These are phyloP conservation scores for Drosophila mulleri DNA, from an alignment of 2,888 invertebrate species.

Conservation along the genomic window DNA sequence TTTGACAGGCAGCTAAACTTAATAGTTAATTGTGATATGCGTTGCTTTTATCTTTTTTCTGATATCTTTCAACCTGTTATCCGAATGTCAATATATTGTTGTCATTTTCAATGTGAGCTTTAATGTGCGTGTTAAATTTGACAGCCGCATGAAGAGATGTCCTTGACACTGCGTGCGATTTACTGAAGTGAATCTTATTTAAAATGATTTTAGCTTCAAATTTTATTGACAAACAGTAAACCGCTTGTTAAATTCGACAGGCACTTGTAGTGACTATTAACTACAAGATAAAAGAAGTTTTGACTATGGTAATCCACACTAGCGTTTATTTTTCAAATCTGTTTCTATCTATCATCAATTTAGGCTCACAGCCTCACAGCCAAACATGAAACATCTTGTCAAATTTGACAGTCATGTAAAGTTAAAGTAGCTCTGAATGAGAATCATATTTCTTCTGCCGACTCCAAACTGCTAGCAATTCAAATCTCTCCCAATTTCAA, in stretches of 20 bases:
- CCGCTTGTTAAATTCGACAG: neutral
- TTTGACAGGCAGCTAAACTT: neutral
- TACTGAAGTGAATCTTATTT: neutral
- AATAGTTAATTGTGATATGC: neutral
- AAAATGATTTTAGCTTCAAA: neutral
- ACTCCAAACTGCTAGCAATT: neutral
- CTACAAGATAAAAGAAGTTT: neutral
- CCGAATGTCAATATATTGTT: neutral
- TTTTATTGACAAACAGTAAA: neutral
- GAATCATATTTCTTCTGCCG: neutral
- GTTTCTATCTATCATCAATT: neutral
- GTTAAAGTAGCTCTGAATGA: neutral
- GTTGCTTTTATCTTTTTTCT: too few species aligned
- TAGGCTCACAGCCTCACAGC: fast-evolving
- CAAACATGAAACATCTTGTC: neutral
- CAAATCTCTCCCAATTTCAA: neutral
- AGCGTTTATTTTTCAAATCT: neutral
- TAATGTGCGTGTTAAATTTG: neutral
- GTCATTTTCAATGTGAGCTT: neutral
- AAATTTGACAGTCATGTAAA: neutral
- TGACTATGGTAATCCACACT: neutral
- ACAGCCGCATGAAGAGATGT: neutral
- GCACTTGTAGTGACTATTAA: neutral
- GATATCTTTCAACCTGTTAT: too few species aligned
- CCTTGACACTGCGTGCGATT: neutral